Evolutionary conservation across 1,140 invertebrate species (phyloP).

Genomic region (Drosophila setifemur): DNA sequence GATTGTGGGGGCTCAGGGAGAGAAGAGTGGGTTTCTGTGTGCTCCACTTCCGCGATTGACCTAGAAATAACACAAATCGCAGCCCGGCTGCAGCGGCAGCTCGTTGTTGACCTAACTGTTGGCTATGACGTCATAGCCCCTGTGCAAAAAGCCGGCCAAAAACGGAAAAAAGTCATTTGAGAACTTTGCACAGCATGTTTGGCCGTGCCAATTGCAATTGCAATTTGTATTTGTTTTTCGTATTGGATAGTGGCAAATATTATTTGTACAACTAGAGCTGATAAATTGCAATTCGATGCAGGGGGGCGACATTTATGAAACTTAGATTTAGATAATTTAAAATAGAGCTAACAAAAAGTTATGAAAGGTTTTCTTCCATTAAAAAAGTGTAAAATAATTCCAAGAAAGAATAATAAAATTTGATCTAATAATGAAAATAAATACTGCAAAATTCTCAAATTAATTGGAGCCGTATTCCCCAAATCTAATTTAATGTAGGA

Average conservation of each 20-base stretch:
- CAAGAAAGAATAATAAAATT: too few relatives aligned
- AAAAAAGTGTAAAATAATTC: too few relatives aligned
- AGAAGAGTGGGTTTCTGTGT: not conserved
- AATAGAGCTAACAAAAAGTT: too few relatives aligned
- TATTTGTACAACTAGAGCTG: not conserved
- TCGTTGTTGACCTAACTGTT: conserved; percentile 62
- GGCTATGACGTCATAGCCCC: conserved; percentile 63
- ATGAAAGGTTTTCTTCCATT: too few relatives aligned
- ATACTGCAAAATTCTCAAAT: too few relatives aligned
- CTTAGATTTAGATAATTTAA: too few relatives aligned
- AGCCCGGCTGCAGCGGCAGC: conserved; percentile 35
- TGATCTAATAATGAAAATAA: too few relatives aligned
- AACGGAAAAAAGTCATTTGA: conserved; percentile 6
- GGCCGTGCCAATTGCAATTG: conserved; percentile 5
- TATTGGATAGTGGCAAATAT: not conserved
- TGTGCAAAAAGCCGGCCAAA: conserved; percentile 57
- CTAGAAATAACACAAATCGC: conserved; percentile 48
- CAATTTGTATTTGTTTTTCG: conserved; percentile 3
- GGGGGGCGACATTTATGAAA: too few relatives aligned
- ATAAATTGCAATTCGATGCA: not conserved
- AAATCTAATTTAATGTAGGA: too few relatives aligned
- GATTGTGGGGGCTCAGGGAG: not conserved
- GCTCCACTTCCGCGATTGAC: conserved; percentile 52
- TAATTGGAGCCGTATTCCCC: too few relatives aligned
- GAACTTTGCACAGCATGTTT: conserved; percentile 7